Evolutionary conservation across 1,140 invertebrate genomes (phyloP).

Genomic region (Bombus breviceps): DNA sequence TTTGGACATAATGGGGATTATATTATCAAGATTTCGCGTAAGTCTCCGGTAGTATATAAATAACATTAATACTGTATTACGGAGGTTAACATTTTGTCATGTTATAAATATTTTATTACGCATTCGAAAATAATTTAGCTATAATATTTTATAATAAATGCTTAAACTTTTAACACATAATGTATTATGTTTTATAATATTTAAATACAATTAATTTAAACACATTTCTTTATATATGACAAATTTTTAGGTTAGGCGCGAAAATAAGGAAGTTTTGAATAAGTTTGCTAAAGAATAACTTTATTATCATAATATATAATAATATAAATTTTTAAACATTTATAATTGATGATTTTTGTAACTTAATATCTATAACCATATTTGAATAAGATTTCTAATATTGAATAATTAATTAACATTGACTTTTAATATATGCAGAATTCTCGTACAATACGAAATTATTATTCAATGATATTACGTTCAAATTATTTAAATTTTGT

Average conservation of each 20-base stretch:
- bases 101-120: not conserved
- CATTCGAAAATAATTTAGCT: not conserved
- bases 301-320: not conserved
- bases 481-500: slow-evolving; percentile 53
- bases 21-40: slow-evolving; percentile 81
- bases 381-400: not conserved
- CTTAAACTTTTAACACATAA: not conserved
- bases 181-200: not conserved
- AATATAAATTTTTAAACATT: not conserved
- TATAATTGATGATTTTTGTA: slow-evolving; percentile 44
- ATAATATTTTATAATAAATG: not conserved
- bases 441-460: slow-evolving; percentile 67
- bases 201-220: not conserved
- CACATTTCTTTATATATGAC: not conserved
- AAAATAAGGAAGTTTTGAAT: not conserved
- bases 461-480: slow-evolving; percentile 76
- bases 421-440: slow-evolving; percentile 72
- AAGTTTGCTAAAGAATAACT: not conserved
- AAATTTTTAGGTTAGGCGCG: slow-evolving; percentile 2
- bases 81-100: not conserved
- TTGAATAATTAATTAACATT: slow-evolving; percentile 70
- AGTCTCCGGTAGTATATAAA: slow-evolving; percentile 64
- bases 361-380: not conserved
- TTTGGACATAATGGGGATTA: slow-evolving; percentile 75
- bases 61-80: not conserved